These are phyloP conservation scores for Lophotriccus pileatus DNA, from an alignment of 2,797 vertebrate species.

Conservation along the genomic window DNA sequence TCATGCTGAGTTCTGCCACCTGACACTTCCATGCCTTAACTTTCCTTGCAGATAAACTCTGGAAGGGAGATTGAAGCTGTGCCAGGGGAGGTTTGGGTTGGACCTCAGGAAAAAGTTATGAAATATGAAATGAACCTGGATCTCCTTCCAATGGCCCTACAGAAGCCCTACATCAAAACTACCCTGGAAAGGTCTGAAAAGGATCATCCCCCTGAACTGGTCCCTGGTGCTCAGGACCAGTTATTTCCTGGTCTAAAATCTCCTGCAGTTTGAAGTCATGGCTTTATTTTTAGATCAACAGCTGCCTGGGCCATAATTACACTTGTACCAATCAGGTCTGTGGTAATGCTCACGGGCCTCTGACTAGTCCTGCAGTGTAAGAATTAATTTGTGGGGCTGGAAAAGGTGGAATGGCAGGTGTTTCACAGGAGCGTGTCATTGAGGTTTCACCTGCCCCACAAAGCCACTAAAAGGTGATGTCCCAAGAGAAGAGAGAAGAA, in stretches of 20 bases:
- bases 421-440: not conserved
- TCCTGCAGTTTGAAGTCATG: not conserved
- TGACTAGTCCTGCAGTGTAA: conserved; percentile 8
- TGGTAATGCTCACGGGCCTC: conserved; percentile 4
- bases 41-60: not conserved
- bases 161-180: not conserved
- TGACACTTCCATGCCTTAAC: not conserved
- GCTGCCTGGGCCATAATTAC: conserved; percentile 23
- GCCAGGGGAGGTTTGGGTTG: not conserved
- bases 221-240: not conserved
- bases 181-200: not conserved
- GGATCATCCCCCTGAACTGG: not conserved
- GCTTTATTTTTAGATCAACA: conserved; percentile 60
- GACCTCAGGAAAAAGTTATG: fast-evolving
- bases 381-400: conserved; percentile 30
- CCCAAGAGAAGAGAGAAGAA: not conserved
- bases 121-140: not conserved
- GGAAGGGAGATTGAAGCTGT: not conserved
- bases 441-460: not conserved
- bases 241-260: not conserved
- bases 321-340: conserved; percentile 5
- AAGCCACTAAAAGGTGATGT: not conserved
- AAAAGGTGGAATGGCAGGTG: conserved; percentile 21
- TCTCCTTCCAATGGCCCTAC: not conserved
- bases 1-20: not conserved